phyloP scores from a whole-genome alignment of 2,888 invertebrate genomes.

The Lasiommata megera region DNA sequence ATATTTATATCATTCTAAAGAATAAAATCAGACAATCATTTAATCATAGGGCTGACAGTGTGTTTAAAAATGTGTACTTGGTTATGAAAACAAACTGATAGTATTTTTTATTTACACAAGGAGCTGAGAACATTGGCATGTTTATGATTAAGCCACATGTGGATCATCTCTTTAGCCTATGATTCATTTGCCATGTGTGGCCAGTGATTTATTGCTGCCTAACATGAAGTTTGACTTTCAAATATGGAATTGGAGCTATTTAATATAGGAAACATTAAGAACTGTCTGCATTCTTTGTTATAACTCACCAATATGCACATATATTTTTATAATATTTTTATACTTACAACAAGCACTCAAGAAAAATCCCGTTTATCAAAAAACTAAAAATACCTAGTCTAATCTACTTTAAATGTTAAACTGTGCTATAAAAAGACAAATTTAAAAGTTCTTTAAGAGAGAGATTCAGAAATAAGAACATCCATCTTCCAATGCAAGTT shows the following conservation, averaged over 20 bases:
- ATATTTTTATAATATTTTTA: too few species aligned
- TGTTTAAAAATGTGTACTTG: slow-evolving; percentile 16
- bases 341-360: too few species aligned
- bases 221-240: slow-evolving; percentile 28
- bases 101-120: slow-evolving; percentile 48
- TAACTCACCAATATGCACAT: background rate
- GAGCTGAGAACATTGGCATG: slow-evolving; percentile 36
- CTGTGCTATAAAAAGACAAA: too few species aligned
- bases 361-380: too few species aligned
- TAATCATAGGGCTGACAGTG: background rate
- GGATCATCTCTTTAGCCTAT: slow-evolving; percentile 58
- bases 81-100: slow-evolving; percentile 49
- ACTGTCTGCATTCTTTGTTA: slow-evolving; percentile 7
- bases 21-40: background rate
- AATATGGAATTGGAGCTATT: slow-evolving; percentile 11
- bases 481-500: too few species aligned
- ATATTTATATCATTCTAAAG: background rate
- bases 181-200: slow-evolving; percentile 42
- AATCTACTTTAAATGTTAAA: too few species aligned
- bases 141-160: slow-evolving; percentile 46
- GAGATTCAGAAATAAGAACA: too few species aligned
- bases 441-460: too few species aligned
- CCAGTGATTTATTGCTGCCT: slow-evolving; percentile 41
- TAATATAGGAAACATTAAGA: slow-evolving; percentile 1
- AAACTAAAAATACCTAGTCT: too few species aligned